Evolutionary conservation across 1,140 invertebrate genomes (phyloP).

Genomic region (Drosophila lowei): DNA sequence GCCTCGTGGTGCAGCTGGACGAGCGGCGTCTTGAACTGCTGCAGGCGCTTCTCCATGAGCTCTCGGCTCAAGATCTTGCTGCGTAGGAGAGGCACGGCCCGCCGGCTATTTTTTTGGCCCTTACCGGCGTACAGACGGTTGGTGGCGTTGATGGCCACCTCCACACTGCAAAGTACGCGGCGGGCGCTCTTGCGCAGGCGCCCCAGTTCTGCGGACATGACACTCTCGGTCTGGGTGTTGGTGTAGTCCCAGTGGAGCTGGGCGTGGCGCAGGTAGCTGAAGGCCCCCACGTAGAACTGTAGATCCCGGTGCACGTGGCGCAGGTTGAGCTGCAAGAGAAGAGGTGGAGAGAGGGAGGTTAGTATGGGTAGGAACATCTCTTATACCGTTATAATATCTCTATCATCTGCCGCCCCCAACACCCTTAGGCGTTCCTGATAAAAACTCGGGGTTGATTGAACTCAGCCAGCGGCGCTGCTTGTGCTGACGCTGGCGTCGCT

Average conservation of each 20-base stretch:
- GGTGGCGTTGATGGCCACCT: conserved; percentile 60
- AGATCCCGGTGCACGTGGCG: conserved; percentile 63
- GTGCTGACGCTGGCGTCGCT: too few species aligned
- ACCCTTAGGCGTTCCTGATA: too few species aligned
- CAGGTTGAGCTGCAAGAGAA: conserved; percentile 44
- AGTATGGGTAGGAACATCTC: neutral
- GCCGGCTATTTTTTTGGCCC: neutral
- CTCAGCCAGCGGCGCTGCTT: conserved; percentile 10
- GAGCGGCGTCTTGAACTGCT: conserved; percentile 42
- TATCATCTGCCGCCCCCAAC: neutral
- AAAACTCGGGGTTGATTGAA: conserved; percentile 38
- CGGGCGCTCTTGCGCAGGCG: conserved; percentile 39
- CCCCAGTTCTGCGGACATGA: conserved; percentile 38
- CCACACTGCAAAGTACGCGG: conserved; percentile 57
- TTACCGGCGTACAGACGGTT: conserved; percentile 16
- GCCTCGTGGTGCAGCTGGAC: conserved; percentile 46
- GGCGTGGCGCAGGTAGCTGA: conserved; percentile 60
- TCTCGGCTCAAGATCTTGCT: conserved; percentile 28
- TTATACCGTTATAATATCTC: too few species aligned
- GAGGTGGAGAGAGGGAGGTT: neutral
- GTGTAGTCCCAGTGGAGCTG: conserved; percentile 56
- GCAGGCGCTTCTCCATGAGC: conserved; percentile 49
- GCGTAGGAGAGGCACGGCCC: neutral
- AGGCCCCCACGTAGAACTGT: conserved; percentile 69
- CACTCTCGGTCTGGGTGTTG: conserved; percentile 26